Base-by-base conservation (phyloP, 2,888 invertebrate genomes). In the Phorcus lineatus region DNA sequence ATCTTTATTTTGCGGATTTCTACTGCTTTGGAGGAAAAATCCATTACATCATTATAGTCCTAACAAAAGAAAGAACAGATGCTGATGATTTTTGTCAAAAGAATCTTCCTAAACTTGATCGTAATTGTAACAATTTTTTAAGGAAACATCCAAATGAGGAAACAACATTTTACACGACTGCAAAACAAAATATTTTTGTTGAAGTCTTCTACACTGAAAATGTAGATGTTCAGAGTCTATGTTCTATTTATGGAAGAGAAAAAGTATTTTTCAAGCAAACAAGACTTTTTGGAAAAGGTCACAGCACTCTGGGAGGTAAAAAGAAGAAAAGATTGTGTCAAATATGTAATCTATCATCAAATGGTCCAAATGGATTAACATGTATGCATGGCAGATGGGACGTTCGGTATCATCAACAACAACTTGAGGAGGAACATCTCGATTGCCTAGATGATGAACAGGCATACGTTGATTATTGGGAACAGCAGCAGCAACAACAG, bases 1-100 rank as follows among this genome's bases (percentile, higher is more conserved):
- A 36, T 53, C 55, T 77, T n/a, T 77, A 77, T 36, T 77, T 77
- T 31, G 77, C 77, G 0, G 77, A 77, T 36, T 36, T 77, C 2
- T 54, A 6, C 19, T 77, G 77, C 55, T 31, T 57, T n/a, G 2
- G 7, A 19, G 17, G 36, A n/a, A 2, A 16, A 17, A 36, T 36
- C 9, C 77, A 77, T 36, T 36, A 57, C 19, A 17, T 77, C 36
- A 77, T 55, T 19, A 7, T 77, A 11, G 77, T 77, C 19, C 57
- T 77, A 13, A 57, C 77, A 19, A 55, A 77, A 31, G 1, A 0
- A 17, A 31, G 17, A 11, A 55, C 55, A 11, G 16, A 31, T 52
- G 57, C 54, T 6, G 77, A 77, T 40, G 22, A n/a, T 0, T 77
- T 36, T 22, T 77, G 77, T 22, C n/a, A 19, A 0, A 2, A 77